These are phyloP conservation scores for Alethe diademata DNA, from an alignment of 2,113 vertebrate genomes.

Conservation along the genomic window DNA sequence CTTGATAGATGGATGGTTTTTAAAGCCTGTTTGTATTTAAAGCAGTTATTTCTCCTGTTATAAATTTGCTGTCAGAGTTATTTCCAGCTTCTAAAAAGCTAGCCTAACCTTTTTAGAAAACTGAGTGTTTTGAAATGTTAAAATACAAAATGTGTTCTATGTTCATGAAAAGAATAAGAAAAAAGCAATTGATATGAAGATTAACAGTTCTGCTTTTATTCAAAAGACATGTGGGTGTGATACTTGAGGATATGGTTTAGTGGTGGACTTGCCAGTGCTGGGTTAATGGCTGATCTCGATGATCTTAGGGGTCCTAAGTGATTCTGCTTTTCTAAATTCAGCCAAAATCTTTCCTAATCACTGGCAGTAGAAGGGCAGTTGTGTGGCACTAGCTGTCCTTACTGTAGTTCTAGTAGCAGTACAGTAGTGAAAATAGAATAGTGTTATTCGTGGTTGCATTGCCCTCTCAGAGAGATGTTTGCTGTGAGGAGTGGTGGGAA, in stretches of 20 bases:
- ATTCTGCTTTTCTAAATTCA: neutral
- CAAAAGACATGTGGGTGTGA: neutral
- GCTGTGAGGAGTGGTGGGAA: neutral
- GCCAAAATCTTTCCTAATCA: neutral
- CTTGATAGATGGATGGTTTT: constrained; percentile 8
- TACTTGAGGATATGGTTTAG: neutral
- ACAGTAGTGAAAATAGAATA: neutral
- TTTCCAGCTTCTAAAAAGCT: constrained; percentile 26
- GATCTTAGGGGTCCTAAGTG: neutral
- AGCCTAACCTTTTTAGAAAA: neutral
- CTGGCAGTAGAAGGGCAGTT: neutral
- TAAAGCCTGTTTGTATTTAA: constrained; percentile 20
- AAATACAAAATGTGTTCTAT: neutral
- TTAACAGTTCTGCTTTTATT: neutral
- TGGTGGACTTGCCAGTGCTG: neutral
- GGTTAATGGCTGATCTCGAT: neutral
- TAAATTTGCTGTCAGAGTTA: constrained; percentile 13
- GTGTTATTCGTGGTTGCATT: neutral
- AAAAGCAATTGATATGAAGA: neutral
- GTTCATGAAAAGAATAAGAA: neutral
- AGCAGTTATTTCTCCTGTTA: constrained; percentile 9
- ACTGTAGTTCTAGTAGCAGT: neutral
- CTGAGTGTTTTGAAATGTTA: neutral
- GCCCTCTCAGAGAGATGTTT: neutral
- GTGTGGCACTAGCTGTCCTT: neutral